These are phyloP conservation scores for Hoplodrina blanda DNA, from an alignment of 2,888 invertebrate species.

Conservation along the genomic window DNA sequence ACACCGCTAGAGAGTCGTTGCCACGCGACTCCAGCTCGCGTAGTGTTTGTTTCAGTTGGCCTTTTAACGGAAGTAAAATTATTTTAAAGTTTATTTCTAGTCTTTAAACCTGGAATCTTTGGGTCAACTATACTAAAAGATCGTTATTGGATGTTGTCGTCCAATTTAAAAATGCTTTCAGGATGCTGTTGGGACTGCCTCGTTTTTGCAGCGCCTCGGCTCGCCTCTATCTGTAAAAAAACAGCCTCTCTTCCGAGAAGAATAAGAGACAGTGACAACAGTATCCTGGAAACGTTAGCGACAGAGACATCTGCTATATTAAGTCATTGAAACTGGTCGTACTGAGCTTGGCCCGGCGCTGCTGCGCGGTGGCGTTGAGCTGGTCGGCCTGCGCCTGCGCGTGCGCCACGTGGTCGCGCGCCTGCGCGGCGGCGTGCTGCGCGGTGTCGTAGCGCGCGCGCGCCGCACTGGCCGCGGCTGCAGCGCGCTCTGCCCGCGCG, in stretches of 20 bases:
- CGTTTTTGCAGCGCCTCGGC: too few species aligned
- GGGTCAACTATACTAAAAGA: too few species aligned
- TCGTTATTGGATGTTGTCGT: too few species aligned
- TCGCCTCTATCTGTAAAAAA: too few species aligned
- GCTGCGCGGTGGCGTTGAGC: conserved; percentile 56
- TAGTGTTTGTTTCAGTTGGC: conserved; percentile 84
- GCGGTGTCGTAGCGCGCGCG: conserved; percentile 81
- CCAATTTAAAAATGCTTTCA: too few species aligned
- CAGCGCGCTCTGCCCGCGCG: conserved; percentile 60
- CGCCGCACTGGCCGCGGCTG: conserved; percentile 66
- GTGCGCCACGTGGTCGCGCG: conserved; percentile 73
- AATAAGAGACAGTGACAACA: too few species aligned
- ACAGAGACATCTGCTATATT: too few species aligned
- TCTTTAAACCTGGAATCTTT: too few species aligned
- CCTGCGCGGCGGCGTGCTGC: conserved; percentile 79
- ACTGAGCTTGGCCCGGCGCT: conserved; percentile 70
- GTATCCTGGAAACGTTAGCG: too few species aligned
- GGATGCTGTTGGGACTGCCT: too few species aligned
- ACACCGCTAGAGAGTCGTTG: conserved; percentile 92
- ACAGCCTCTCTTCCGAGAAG: too few species aligned
- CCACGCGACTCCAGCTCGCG: conserved; percentile 89
- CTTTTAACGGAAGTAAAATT: conserved; percentile 54
- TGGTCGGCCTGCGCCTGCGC: conserved; percentile 70
- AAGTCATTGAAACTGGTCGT: conserved; percentile 7
- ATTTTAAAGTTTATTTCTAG: too few species aligned